Evolutionary conservation across 2,113 vertebrate genomes (phyloP).

Genomic region (Xenopus borealis): DNA sequence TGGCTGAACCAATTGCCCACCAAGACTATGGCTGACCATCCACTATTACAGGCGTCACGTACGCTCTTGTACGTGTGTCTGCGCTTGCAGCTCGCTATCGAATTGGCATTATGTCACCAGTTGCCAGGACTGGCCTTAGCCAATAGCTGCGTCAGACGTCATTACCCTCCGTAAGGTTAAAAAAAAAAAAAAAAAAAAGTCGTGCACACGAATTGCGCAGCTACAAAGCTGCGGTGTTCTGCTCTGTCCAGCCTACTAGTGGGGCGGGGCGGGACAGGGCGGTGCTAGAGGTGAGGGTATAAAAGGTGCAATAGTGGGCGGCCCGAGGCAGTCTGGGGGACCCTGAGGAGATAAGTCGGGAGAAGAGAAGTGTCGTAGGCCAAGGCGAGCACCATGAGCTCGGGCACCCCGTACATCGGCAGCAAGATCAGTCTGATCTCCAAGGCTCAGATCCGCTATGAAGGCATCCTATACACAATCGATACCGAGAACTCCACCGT

Average conservation of each 20-base stretch:
- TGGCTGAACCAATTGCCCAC: not conserved
- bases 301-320: slow-evolving; percentile 4
- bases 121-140: slow-evolving; percentile 13
- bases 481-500: slow-evolving; percentile 96
- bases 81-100: not conserved
- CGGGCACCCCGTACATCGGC: slow-evolving; percentile 83
- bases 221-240: not conserved
- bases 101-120: slow-evolving; percentile 11
- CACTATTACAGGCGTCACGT: not conserved
- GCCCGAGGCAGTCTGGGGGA: slow-evolving; percentile 18
- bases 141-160: slow-evolving; percentile 10
- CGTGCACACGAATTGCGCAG: not conserved
- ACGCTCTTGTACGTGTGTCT: not conserved
- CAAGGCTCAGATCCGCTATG: slow-evolving; percentile 89
- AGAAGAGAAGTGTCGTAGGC: not conserved
- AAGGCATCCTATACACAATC: slow-evolving; percentile 87
- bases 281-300: not conserved
- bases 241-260: slow-evolving; percentile 4
- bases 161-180: not conserved
- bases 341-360: not conserved
- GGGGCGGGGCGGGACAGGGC: not conserved
- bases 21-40: slow-evolving; percentile 16
- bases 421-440: slow-evolving; percentile 86
- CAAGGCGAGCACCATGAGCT: slow-evolving; percentile 70
- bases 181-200: not conserved